Conservation (phyloP, 35 echinoderm and acorn worm species). For the Hemicentrotus pulcherrimus region DNA sequence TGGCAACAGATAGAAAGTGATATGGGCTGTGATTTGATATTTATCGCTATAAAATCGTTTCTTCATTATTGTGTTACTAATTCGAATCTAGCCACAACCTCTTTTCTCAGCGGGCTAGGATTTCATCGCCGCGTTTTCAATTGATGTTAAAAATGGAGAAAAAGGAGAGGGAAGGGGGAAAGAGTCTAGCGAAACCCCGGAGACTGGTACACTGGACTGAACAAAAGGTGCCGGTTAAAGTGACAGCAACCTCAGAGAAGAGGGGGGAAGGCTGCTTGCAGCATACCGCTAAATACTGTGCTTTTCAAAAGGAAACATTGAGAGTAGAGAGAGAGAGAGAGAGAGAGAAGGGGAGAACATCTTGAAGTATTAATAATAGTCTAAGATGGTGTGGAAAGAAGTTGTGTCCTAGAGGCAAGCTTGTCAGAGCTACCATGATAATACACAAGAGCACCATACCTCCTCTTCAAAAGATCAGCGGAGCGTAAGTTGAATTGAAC, state of each 20-base stretch:
- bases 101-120: conserved; percentile 54
- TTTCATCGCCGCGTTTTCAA: conserved; percentile 30
- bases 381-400: conserved; percentile 16
- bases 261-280: not conserved
- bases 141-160: not conserved
- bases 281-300: not conserved
- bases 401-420: conserved; percentile 28
- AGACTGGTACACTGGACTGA: conserved; percentile 17
- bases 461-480: not conserved
- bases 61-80: conserved; percentile 57
- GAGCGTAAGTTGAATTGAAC: conserved; percentile 39
- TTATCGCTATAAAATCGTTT: conserved; percentile 56
- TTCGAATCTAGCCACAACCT: conserved; percentile 49
- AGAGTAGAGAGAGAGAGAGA: not conserved
- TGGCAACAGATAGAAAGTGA: conserved; percentile 47
- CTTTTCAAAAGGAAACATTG: not conserved
- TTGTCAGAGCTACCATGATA: conserved; percentile 19
- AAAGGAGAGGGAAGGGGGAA: not conserved
- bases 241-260: conserved; percentile 38
- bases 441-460: not conserved
- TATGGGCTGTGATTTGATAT: conserved; percentile 53
- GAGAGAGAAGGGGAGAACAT: not conserved
- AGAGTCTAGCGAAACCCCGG: not conserved
- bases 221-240: conserved; percentile 35
- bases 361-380: conserved; percentile 2